Percentiles rank a stretch among this genome's conserved stretches.
Evolutionary conservation across 2,113 vertebrate genomes (phyloP).

Genomic region (Micronycteris hirsuta): DNA sequence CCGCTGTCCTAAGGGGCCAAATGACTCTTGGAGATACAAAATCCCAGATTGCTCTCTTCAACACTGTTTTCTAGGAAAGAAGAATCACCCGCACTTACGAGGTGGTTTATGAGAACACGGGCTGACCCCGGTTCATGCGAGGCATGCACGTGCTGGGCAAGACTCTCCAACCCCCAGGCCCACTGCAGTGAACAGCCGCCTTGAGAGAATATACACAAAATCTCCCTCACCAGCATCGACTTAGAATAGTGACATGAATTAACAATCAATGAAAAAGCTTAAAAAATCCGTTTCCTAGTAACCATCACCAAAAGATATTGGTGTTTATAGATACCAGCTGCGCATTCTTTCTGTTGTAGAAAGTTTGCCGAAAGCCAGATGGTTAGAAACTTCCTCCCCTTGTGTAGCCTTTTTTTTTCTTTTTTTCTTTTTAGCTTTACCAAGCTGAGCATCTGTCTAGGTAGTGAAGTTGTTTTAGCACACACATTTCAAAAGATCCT

Average conservation of each 20-base stretch:
- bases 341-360: constrained; percentile 3
- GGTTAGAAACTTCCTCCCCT: neutral
- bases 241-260: neutral
- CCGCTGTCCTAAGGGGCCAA: neutral
- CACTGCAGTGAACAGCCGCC: neutral
- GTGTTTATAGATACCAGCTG: neutral
- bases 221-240: neutral
- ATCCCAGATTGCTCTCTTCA: neutral
- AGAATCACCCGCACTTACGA: neutral
- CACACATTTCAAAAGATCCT: neutral
- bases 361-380: neutral
- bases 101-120: neutral
- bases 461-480: neutral
- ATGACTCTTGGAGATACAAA: neutral
- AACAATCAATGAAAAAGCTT: neutral
- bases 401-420: neutral
- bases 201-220: neutral
- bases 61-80: neutral
- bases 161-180: neutral
- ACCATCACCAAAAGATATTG: constrained; percentile 6
- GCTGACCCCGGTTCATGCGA: too few relatives aligned
- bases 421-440: neutral
- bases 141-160: neutral
- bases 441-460: neutral
- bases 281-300: neutral